Evolutionary conservation across 2,797 vertebrate genomes (phyloP).

Genomic region (Myotis vivesi): DNA sequence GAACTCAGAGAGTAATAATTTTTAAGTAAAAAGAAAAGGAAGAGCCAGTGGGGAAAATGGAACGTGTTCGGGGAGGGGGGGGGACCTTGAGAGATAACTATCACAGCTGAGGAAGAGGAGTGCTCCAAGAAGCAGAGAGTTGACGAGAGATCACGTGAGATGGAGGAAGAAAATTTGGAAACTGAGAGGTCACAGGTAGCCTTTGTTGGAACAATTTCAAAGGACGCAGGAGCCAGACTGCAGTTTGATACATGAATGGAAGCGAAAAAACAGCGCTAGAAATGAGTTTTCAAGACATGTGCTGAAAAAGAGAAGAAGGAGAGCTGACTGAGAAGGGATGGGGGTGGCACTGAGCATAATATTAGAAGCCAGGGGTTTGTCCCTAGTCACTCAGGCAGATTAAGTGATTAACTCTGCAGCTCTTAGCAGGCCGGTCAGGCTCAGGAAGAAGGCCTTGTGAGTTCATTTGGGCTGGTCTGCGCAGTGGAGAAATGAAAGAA

Average conservation of each 20-base stretch:
- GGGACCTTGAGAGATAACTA: not conserved
- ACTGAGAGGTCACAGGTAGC: not conserved
- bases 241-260: not conserved
- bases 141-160: not conserved
- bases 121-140: not conserved
- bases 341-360: not conserved
- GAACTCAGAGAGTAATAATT: not conserved
- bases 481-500: not conserved
- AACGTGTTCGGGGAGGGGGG: not conserved
- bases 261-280: not conserved
- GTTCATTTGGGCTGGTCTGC: not conserved
- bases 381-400: not conserved
- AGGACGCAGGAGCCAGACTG: not conserved
- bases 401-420: not conserved
- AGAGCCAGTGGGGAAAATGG: not conserved
- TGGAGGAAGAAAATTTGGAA: not conserved
- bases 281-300: not conserved
- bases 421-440: not conserved
- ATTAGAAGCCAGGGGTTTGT: not conserved
- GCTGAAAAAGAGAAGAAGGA: not conserved
- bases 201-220: not conserved
- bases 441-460: not conserved
- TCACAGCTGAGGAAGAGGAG: not conserved
- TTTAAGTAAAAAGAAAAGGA: conserved; percentile 15
- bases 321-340: not conserved